A percentile compares a stretch with the other conserved stretches of the same genome.
Evolutionary conservation across 2,888 invertebrate genomes (phyloP).

Genomic region (Arge pagana): DNA sequence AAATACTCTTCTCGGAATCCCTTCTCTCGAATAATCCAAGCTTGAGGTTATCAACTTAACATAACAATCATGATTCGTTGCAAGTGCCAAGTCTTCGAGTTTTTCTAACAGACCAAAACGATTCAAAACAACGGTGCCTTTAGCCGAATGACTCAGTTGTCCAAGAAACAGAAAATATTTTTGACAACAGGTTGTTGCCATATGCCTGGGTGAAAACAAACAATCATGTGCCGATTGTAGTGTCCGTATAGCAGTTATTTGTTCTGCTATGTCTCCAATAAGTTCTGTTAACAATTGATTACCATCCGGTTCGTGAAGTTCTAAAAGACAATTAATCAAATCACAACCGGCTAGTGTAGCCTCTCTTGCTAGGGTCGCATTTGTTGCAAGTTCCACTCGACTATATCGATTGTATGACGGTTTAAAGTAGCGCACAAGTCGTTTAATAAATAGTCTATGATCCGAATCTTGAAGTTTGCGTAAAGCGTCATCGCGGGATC

Average conservation of each 20-base stretch:
- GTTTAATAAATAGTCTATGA: conserved; percentile 71
- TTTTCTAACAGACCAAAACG: conserved; percentile 54
- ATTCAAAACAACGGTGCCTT: conserved; percentile 73
- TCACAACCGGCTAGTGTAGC: conserved; percentile 73
- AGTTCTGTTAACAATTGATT: conserved; percentile 76
- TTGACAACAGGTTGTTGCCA: conserved; percentile 88
- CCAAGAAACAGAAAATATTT: conserved; percentile 95
- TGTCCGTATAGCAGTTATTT: conserved; percentile 73
- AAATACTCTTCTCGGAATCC: conserved; percentile 70
- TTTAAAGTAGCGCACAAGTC: conserved; percentile 82
- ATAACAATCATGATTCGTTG: conserved; percentile 88
- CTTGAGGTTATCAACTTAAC: conserved; percentile 92
- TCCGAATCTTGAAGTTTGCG: conserved; percentile 69
- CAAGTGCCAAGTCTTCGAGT: conserved; percentile 77
- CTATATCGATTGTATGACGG: conserved; percentile 89
- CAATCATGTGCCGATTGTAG: conserved; percentile 83
- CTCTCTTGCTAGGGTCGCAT: conserved; percentile 60
- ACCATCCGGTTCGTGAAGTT: conserved; percentile 71
- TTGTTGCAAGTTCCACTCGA: conserved; percentile 74
- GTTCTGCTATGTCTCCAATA: conserved; percentile 77
- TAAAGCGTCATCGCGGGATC: conserved; percentile 61
- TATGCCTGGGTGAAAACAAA: conserved; percentile 84
- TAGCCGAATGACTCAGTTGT: conserved; percentile 74
- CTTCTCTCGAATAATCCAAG: conserved; percentile 82
- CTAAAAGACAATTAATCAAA: conserved; percentile 74